phyloP scores from a whole-genome alignment of 2,797 vertebrate genomes.

The Eutrigla gurnardus region DNA sequence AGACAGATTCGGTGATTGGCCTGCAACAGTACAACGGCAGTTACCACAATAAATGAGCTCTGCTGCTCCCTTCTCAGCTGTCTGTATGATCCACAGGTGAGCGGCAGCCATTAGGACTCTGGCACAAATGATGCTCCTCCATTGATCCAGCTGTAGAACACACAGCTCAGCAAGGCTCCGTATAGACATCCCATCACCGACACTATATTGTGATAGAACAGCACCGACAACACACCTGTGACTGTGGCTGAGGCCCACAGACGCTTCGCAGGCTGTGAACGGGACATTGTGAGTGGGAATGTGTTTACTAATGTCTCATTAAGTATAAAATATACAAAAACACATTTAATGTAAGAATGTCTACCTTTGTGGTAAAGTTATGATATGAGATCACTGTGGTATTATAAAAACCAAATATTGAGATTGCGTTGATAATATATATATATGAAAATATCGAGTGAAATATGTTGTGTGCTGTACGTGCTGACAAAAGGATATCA shows the following conservation, averaged over 20 bases:
- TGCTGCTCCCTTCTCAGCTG: constrained; percentile 45
- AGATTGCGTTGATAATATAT: too few relatives aligned
- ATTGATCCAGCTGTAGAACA: constrained; percentile 47
- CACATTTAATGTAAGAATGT: neutral
- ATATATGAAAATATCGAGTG: too few relatives aligned
- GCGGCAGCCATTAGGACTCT: constrained; percentile 55
- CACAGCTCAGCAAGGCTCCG: constrained; percentile 38
- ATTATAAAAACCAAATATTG: too few relatives aligned
- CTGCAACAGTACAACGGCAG: constrained; percentile 37
- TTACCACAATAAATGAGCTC: constrained; percentile 52
- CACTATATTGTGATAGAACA: constrained; percentile 33
- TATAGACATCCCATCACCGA: constrained; percentile 35
- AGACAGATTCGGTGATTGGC: constrained; percentile 51
- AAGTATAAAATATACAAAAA: neutral
- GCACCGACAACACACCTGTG: constrained; percentile 19
- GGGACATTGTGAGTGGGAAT: neutral
- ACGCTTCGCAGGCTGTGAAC: neutral
- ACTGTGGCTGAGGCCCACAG: constrained; percentile 22
- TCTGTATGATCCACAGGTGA: constrained; percentile 69
- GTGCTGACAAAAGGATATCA: too few relatives aligned
- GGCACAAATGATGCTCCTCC: constrained; percentile 53
- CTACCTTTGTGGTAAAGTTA: too few relatives aligned
- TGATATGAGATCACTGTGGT: too few relatives aligned
- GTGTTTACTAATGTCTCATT: constrained; percentile 2
- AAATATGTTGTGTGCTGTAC: too few relatives aligned